A percentile compares a stretch with the other conserved stretches of the same genome.
Evolutionary conservation across 2,888 invertebrate genomes (phyloP).

Genomic region (Euplagia quadripunctaria): DNA sequence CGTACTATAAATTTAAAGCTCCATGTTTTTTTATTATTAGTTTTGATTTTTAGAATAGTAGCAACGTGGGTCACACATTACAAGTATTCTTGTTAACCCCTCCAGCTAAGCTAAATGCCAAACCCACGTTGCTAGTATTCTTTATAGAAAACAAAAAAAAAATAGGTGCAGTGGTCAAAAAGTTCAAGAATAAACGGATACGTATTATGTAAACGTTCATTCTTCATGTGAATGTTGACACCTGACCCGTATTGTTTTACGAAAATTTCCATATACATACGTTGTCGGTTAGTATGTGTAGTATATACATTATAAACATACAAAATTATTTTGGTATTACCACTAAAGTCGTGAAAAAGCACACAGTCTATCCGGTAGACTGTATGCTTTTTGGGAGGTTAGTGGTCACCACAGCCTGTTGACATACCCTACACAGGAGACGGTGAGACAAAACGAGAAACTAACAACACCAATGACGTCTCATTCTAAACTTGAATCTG

Average conservation of each 20-base stretch:
- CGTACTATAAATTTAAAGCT: background rate
- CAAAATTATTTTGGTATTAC: background rate
- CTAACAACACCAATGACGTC: background rate
- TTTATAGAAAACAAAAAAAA: too few relatives aligned
- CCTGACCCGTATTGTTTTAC: slow-evolving; percentile 71
- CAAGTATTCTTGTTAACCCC: too few relatives aligned
- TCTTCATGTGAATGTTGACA: slow-evolving; percentile 58
- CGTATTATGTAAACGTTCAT: background rate
- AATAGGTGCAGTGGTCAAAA: slow-evolving; percentile 11
- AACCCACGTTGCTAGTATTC: too few relatives aligned
- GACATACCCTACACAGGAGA: background rate
- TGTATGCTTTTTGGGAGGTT: background rate
- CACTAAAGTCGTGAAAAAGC: too few relatives aligned
- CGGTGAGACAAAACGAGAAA: background rate
- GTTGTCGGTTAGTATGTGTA: background rate
- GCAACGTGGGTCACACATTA: too few relatives aligned
- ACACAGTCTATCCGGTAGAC: too few relatives aligned
- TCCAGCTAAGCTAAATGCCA: too few relatives aligned
- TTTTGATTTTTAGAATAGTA: too few relatives aligned
- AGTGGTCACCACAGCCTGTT: background rate
- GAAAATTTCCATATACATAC: slow-evolving; percentile 55
- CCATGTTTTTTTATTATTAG: background rate
- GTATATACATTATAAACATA: background rate
- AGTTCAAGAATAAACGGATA: slow-evolving; percentile 21
- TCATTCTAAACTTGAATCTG: background rate